Percentiles rank a stretch among this genome's conserved stretches.
phyloP scores from a whole-genome alignment of 1,140 invertebrate species.

The Eumeta japonica region DNA sequence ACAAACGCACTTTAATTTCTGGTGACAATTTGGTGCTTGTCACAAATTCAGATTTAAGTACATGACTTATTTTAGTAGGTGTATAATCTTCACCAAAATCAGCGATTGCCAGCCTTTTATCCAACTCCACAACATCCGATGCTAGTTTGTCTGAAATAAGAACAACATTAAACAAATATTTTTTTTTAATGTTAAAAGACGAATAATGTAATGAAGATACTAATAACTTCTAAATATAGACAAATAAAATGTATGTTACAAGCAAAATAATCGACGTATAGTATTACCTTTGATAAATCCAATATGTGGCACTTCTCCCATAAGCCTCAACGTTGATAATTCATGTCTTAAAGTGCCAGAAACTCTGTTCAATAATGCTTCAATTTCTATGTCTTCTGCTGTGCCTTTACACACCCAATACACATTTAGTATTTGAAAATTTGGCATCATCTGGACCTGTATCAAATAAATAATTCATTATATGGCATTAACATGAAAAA shows the following conservation, averaged over 20 bases:
- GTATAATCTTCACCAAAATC: conserved; percentile 65
- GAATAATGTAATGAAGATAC: not conserved
- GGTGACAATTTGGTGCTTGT: conserved; percentile 47
- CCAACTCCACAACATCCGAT: conserved; percentile 54
- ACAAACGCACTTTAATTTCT: conserved; percentile 49
- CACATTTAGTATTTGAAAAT: conserved; percentile 67
- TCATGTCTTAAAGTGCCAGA: conserved; percentile 65
- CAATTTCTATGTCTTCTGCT: conserved; percentile 42
- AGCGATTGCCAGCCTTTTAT: conserved; percentile 57
- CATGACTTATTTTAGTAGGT: conserved; percentile 40
- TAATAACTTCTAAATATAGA: too few relatives aligned
- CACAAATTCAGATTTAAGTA: conserved; percentile 50
- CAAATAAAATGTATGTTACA: too few relatives aligned
- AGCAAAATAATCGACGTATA: too few relatives aligned
- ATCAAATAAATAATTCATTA: conserved; percentile 12
- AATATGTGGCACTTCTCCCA: conserved; percentile 71
- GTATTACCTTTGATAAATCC: conserved; percentile 68
- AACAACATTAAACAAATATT: not conserved
- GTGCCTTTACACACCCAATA: conserved; percentile 64
- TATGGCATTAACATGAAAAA: too few relatives aligned
- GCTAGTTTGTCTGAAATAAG: conserved; percentile 57
- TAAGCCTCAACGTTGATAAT: conserved; percentile 65
- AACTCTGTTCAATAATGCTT: conserved; percentile 56
- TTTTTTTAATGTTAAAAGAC: not conserved
- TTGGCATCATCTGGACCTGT: conserved; percentile 62